Conservation (phyloP, 2,888 invertebrate species). For the Rhagonycha lutea region DNA sequence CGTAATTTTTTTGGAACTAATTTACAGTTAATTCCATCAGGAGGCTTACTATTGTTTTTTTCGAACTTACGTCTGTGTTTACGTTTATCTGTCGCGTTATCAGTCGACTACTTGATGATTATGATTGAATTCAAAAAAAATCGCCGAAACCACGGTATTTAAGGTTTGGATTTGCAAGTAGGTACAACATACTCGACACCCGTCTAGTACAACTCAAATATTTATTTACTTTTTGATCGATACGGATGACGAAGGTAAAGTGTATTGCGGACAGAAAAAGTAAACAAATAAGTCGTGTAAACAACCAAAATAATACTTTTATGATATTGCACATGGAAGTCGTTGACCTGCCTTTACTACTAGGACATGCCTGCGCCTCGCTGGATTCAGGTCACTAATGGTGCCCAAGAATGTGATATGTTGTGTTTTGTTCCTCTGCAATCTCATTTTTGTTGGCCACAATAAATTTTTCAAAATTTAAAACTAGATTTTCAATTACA, state of each 20-base stretch:
- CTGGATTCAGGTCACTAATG: conserved; percentile 32
- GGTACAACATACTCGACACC: background rate
- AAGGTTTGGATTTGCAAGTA: background rate
- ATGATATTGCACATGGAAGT: conserved; percentile 27
- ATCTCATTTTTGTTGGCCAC: background rate
- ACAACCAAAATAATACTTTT: conserved; percentile 29
- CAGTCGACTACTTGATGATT: background rate
- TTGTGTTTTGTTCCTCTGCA: conserved; percentile 6
- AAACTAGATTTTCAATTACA: background rate
- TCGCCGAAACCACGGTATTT: background rate
- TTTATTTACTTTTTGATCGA: background rate
- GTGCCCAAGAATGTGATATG: conserved; percentile 30
- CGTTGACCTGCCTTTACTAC: conserved; percentile 27
- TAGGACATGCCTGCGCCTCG: conserved; percentile 31
- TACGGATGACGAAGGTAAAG: background rate
- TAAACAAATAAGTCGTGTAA: conserved; percentile 27
- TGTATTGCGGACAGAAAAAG: background rate
- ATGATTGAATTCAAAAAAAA: background rate
- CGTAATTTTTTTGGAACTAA: background rate
- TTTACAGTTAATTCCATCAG: background rate
- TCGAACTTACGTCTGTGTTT: background rate
- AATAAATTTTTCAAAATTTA: background rate
- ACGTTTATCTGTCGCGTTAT: background rate
- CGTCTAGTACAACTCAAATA: background rate
- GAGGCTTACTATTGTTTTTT: background rate